These are phyloP conservation scores for Eucriotettix oculatus DNA, from an alignment of 2,888 invertebrate species.

Conservation along the genomic window DNA sequence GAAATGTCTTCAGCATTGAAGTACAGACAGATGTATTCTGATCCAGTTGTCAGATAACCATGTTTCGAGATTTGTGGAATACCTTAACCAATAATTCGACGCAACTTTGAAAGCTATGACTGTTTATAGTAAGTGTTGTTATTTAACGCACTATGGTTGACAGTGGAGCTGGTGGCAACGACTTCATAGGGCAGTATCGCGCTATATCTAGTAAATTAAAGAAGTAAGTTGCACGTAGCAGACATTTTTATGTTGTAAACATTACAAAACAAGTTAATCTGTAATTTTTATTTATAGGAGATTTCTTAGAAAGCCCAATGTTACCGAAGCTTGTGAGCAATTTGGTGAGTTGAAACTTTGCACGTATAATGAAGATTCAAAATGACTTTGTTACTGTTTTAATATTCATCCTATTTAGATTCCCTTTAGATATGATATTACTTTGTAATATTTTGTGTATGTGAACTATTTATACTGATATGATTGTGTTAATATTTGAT, in stretches of 20 bases:
- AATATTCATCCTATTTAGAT: neutral
- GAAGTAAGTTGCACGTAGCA: constrained; percentile 33
- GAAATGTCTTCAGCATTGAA: no score
- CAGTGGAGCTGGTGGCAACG: constrained; percentile 20
- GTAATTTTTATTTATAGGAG: constrained; percentile 31
- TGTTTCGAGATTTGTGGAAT: no score
- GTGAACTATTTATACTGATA: neutral
- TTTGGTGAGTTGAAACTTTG: constrained; percentile 32
- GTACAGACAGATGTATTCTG: no score
- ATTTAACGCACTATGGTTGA: neutral
- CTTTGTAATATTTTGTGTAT: neutral
- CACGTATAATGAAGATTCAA: neutral
- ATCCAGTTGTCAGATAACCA: no score
- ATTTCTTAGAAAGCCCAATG: constrained; percentile 58
- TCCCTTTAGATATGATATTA: neutral
- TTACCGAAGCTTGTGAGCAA: constrained; percentile 60
- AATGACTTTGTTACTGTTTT: neutral
- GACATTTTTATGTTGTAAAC: neutral
- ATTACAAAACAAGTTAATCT: neutral
- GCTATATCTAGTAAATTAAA: constrained; percentile 56
- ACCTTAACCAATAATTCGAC: no score
- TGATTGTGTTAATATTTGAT: no score
- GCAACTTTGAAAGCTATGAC: no score
- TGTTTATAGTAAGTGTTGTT: no score
- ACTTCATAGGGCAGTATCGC: constrained; percentile 52